Evolutionary conservation across 2,888 invertebrate genomes (phyloP), one percentile per base, ranked within the genome.

Genomic region (Venusia cambrica): DNA sequence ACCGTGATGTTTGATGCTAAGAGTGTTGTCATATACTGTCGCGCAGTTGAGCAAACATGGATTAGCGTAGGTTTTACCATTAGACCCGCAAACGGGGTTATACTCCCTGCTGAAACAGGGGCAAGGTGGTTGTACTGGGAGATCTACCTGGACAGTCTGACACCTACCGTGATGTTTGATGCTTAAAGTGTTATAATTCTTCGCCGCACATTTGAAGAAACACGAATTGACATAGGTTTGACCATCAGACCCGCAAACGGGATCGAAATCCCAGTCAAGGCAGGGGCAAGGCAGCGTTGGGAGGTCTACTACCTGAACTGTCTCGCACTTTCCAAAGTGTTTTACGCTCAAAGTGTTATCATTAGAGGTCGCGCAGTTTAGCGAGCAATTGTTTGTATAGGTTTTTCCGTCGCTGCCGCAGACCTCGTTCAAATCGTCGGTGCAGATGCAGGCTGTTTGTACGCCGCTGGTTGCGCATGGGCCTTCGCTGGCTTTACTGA

Each of bases 61-160:
- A 32, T 70, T 72, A 8, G 11, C 33, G 45, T 72, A 94, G 0
- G 92, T 92, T 35, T 85, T 77, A 1, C 91, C 91, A 64, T 94
- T 90, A 21, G 26, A 43, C 5, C 51, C 56, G 17, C 66, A 61
- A 0, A 53, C 54, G 0, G 49, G 49, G 4, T 28, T n/a, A n/a
- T n/a, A 15, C 2, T 48, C 8, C 1, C 48, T 42, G 5, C 34
- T 34, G 3, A 43, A 20, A 34, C 43, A 51, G 0, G 19, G 25
- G 40, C 50, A 51, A 7, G 40, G 29, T n/a, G 40, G 31, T 21
- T 7, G 30, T 5, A 0, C 1, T 7, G 25, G 9, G 1, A 9
- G 7, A n/a, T 15, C n/a, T n/a, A n/a, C n/a, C n/a, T n/a, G n/a
- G n/a, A n/a, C 5, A 16, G 15, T 11, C 1, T n/a, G 1, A 4